Evolutionary conservation across 92 coral and sea anemone genomes (phyloP).

Genomic region (Actinernus sp.): DNA sequence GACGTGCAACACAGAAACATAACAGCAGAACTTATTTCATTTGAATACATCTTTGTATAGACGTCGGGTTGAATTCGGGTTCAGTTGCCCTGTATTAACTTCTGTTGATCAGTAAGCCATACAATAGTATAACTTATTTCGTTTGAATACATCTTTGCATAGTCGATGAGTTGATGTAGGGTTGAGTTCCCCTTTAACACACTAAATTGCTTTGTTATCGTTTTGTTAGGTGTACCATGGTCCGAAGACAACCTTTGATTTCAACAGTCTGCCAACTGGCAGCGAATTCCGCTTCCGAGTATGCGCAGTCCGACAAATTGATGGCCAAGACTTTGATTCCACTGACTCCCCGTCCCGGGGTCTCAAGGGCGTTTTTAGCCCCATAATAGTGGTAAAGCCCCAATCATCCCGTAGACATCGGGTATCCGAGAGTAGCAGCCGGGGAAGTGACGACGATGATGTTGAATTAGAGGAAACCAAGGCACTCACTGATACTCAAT

Average conservation of each 20-base stretch:
- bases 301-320: slow-evolving; percentile 83
- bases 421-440: slow-evolving; percentile 51
- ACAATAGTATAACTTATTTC: too few relatives aligned
- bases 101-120: too few relatives aligned
- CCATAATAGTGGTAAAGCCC: slow-evolving; percentile 60
- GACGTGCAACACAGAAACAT: too few relatives aligned
- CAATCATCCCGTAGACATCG: slow-evolving; percentile 62
- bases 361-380: slow-evolving; percentile 82
- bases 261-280: slow-evolving; percentile 47
- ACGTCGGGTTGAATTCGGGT: too few relatives aligned
- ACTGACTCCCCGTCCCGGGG: slow-evolving; percentile 69
- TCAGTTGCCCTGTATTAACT: too few relatives aligned
- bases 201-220: too few relatives aligned
- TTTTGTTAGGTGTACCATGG: slow-evolving; percentile 82
- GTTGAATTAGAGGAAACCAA: slow-evolving; percentile 36
- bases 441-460: slow-evolving; percentile 24
- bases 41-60: too few relatives aligned
- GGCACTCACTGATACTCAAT: slow-evolving; percentile 85
- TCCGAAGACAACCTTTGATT: slow-evolving; percentile 52
- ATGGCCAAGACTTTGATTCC: slow-evolving; percentile 20
- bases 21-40: too few relatives aligned
- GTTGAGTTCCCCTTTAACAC: too few relatives aligned
- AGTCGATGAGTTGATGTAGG: too few relatives aligned
- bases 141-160: too few relatives aligned
- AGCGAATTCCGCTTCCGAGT: slow-evolving; percentile 82